phyloP scores from a whole-genome alignment of 2,888 invertebrate genomes.

The Arrhopalites spinosus region DNA sequence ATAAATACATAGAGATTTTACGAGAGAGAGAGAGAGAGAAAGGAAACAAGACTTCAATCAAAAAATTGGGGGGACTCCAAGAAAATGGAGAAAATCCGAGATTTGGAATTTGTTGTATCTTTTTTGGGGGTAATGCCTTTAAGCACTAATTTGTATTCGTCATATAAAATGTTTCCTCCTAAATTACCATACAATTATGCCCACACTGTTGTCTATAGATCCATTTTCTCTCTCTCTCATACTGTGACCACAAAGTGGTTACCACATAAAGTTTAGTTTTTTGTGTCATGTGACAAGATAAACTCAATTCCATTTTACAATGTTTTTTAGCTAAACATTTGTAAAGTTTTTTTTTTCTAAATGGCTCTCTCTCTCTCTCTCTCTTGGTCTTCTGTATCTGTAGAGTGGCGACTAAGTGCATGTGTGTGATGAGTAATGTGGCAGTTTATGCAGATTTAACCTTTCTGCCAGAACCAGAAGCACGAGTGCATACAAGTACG shows the following conservation, averaged over 20 bases:
- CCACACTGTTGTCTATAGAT: not conserved
- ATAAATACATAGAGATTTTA: too few relatives aligned
- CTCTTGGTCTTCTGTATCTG: not conserved
- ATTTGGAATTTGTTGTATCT: not conserved
- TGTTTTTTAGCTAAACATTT: too few relatives aligned
- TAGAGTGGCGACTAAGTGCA: not conserved
- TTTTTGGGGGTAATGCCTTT: not conserved
- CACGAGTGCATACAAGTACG: too few relatives aligned
- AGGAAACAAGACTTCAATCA: not conserved
- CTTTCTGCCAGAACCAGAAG: not conserved
- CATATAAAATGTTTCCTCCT: not conserved
- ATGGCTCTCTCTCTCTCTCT: not conserved
- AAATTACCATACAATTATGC: not conserved
- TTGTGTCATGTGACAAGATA: not conserved
- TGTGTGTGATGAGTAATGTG: slow-evolving; percentile 19
- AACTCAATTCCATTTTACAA: too few relatives aligned
- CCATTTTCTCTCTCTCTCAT: not conserved
- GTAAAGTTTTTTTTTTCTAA: not conserved
- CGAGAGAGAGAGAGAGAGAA: not conserved
- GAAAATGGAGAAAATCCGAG: not conserved
- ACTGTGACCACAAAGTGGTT: not conserved
- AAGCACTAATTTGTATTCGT: slow-evolving; percentile 8
- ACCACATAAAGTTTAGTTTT: not conserved
- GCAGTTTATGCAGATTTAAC: slow-evolving; percentile 8
- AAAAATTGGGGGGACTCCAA: not conserved